phyloP scores from a whole-genome alignment of 2,113 vertebrate genomes.

The Malurus elegans region DNA sequence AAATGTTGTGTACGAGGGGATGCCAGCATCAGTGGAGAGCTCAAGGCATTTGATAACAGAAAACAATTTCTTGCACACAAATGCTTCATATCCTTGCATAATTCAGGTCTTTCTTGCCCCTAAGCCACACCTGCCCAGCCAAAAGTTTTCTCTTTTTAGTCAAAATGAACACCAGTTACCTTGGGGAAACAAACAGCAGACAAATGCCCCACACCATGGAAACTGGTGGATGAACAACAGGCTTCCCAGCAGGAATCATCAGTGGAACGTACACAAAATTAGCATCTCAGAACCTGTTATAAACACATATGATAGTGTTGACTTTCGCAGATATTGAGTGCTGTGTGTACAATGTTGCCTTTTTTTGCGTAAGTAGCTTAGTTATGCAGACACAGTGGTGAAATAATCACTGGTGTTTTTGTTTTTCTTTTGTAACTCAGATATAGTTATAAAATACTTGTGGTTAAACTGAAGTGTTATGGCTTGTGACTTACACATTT shows the following conservation, averaged over 20 bases:
- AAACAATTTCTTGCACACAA: not conserved
- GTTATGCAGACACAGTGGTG: too few species aligned
- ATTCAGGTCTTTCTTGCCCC: not conserved
- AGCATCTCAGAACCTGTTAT: not conserved
- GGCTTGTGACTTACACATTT: too few species aligned
- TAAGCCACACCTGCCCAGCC: not conserved
- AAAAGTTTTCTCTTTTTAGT: not conserved
- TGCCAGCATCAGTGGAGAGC: not conserved
- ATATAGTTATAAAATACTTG: too few species aligned
- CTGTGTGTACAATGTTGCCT: too few species aligned
- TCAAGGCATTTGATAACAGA: not conserved
- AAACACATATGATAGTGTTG: too few species aligned
- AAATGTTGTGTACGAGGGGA: rapidly evolving
- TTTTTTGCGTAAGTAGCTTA: too few species aligned
- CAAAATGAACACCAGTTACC: not conserved
- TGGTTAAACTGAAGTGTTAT: too few species aligned
- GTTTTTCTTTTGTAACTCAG: too few species aligned
- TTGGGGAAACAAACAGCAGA: not conserved
- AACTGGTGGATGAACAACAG: not conserved
- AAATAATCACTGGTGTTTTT: too few species aligned
- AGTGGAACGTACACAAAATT: not conserved
- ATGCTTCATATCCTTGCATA: not conserved
- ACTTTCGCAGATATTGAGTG: too few species aligned
- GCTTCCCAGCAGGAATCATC: not conserved
- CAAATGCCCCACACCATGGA: not conserved